Base-by-base conservation (phyloP, 2,113 vertebrate genomes). In the Grus americana region DNA sequence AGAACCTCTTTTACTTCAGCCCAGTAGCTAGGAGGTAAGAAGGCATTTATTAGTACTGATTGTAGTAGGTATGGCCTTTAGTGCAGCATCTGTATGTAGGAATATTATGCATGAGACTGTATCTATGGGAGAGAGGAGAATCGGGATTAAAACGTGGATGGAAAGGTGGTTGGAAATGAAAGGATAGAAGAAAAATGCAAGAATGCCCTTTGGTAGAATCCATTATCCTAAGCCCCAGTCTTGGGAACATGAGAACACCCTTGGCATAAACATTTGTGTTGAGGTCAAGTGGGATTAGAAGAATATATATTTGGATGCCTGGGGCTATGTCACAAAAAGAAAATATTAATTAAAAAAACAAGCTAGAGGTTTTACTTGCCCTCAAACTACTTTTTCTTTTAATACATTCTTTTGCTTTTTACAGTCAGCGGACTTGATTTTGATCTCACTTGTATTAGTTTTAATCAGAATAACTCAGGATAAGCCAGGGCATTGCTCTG, bases 301-400 rank as follows among this genome's bases (percentile, higher is more conserved):
- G 94, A 97, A 95, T 95, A 97, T 95, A 90, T 95, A 93, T 95
- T 94, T 97, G 95, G 80, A 86, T 90, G 91, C 96, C 93, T 80
- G 81, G 7, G 91, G 97, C 89, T 93, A 86, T 76, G 57, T 94
- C 71, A 86, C 93, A 96, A 86, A 94, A 95, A 97, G 91, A 93
- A 97, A 97, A 94, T 95, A 97, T 95, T 96, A 97, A 97, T 97
- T 97, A 97, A 97, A 97, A 96, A 97, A 96, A 95, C 96, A 97
- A 94, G 71, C 91, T 90, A 93, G 91, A 95, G 89, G 71, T 96
- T 97, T 95, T 91, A 80, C 63, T 90, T 95, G 87, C 95, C 96
- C 95, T 96, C 81, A 90, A 95, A 96, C 93, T 95, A 71, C 59
- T 86, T 94, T 89, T 93, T 79, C 47, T 89, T 94, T 92, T 93